These are phyloP conservation scores for Monochamus saltuarius DNA, from an alignment of 1,140 invertebrate genomes.

Conservation along the genomic window DNA sequence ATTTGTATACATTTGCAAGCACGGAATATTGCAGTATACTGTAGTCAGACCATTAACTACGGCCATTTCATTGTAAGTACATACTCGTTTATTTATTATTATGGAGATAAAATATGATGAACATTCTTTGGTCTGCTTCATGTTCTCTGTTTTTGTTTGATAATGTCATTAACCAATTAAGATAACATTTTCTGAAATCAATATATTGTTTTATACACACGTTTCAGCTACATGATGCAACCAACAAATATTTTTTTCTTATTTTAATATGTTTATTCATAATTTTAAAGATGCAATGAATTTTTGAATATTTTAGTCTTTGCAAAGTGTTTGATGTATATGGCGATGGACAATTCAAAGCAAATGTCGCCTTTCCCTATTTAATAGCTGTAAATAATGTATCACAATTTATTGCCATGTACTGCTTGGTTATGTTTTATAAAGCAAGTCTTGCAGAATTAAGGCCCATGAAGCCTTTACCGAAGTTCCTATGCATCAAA, in stretches of 20 bases:
- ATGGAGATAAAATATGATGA: not conserved
- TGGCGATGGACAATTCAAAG: constrained; percentile 85
- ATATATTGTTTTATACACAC: too few species aligned
- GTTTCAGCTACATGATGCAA: too few species aligned
- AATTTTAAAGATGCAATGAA: too few species aligned
- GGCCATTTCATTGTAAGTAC: constrained; percentile 80
- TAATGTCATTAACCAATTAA: too few species aligned
- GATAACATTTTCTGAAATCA: too few species aligned
- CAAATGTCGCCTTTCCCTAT: constrained; percentile 84
- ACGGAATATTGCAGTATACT: constrained; percentile 94
- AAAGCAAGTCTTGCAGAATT: constrained; percentile 83
- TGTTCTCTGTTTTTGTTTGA: too few species aligned
- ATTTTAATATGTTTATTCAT: not conserved
- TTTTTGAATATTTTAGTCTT: constrained; percentile 62
- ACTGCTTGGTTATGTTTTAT: constrained; percentile 93
- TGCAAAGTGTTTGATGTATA: constrained; percentile 85
- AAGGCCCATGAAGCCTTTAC: constrained; percentile 87
- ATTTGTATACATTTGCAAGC: constrained; percentile 92
- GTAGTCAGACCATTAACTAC: constrained; percentile 86
- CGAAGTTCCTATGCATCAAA: constrained; percentile 98
- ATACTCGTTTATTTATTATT: constrained; percentile 18
- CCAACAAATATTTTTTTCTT: not conserved
- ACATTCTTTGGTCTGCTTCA: too few species aligned
- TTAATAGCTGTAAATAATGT: constrained; percentile 90
- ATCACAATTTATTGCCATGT: constrained; percentile 96